Percentiles rank a stretch among this genome's conserved stretches.
These are phyloP conservation scores for Coptotermes formosanus DNA, from an alignment of 1,140 invertebrate genomes.

Conservation along the genomic window DNA sequence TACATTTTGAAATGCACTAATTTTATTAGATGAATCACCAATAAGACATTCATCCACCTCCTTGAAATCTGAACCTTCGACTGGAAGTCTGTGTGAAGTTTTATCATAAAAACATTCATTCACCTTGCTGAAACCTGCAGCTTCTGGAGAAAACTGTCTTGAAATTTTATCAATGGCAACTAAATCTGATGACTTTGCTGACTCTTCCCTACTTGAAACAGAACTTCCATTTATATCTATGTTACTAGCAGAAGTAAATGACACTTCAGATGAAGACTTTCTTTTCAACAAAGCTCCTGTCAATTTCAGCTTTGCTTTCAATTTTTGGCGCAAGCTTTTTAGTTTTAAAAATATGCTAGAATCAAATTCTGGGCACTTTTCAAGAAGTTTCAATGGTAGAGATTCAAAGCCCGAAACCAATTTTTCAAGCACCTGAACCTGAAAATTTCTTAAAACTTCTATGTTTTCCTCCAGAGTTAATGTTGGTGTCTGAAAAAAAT, in stretches of 20 bases:
- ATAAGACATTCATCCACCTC: neutral
- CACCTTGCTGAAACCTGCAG: neutral
- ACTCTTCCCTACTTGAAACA: neutral
- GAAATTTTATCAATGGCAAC: neutral
- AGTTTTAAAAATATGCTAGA: neutral
- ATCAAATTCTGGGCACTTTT: neutral
- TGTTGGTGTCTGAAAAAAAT: neutral
- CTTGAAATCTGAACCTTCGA: neutral
- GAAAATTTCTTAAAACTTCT: neutral
- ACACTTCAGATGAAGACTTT: neutral
- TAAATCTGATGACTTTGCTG: neutral
- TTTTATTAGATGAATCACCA: too few relatives aligned
- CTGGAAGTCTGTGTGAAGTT: neutral
- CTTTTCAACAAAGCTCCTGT: neutral
- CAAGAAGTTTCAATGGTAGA: neutral
- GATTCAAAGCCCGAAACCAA: constrained; percentile 14
- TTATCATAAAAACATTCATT: neutral
- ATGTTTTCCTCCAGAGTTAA: neutral
- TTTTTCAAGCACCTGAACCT: constrained; percentile 20
- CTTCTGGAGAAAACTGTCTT: neutral
- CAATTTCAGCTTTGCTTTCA: neutral
- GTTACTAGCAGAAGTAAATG: neutral
- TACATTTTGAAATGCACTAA: neutral
- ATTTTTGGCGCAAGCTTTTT: neutral
- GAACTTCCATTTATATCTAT: neutral